Conservation (phyloP, 2,888 invertebrate genomes). For the Euphydryas editha region DNA sequence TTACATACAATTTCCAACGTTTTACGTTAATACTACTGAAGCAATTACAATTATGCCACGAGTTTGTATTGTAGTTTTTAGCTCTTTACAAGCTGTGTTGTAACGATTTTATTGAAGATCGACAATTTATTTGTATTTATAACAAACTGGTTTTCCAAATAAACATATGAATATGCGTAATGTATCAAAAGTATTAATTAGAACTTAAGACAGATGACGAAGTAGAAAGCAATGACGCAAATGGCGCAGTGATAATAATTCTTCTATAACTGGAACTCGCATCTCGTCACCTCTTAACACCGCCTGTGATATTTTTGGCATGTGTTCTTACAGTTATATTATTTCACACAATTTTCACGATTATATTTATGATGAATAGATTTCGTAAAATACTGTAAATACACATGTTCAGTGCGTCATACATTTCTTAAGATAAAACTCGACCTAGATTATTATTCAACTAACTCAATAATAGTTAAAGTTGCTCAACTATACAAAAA, state of each 20-base stretch:
- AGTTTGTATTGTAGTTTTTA: background rate
- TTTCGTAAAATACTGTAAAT: conserved; percentile 12
- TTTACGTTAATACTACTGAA: conserved; percentile 5
- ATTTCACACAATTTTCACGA: conserved; percentile 21
- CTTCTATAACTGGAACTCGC: conserved; percentile 26
- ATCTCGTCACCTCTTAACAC: conserved; percentile 28
- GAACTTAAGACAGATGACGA: conserved; percentile 1
- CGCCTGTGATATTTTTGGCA: conserved; percentile 33
- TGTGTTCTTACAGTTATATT: conserved; percentile 17
- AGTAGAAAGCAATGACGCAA: conserved; percentile 29
- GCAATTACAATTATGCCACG: conserved; percentile 8
- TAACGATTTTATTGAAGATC: background rate
- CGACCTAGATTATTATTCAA: background rate
- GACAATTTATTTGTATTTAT: conserved; percentile 12
- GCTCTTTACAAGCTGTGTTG: background rate
- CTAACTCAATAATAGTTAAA: background rate
- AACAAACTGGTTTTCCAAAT: background rate
- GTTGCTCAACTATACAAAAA: background rate
- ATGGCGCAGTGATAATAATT: conserved; percentile 30
- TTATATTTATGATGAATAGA: conserved; percentile 13
- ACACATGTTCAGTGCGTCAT: background rate
- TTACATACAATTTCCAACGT: conserved; percentile 1
- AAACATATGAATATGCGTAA: background rate
- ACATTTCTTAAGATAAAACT: background rate
- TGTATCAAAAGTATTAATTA: background rate